These are phyloP conservation scores for Erebia ligea DNA, from an alignment of 2,888 invertebrate species.

Conservation along the genomic window DNA sequence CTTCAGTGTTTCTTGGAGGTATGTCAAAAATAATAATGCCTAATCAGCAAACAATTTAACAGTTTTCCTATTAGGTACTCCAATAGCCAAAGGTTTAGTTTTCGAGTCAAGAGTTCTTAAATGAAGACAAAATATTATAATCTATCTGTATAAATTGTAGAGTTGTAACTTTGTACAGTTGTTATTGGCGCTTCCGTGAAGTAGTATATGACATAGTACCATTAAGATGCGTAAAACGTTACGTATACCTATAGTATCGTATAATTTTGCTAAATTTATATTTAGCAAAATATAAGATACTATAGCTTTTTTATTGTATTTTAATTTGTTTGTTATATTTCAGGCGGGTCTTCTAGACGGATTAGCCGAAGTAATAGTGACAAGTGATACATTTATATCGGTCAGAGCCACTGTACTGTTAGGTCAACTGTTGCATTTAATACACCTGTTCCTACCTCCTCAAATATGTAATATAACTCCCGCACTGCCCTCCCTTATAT, in stretches of 20 bases:
- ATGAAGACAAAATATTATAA: too few species aligned
- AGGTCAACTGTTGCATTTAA: constrained; percentile 94
- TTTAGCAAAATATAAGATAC: too few species aligned
- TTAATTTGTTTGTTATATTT: not conserved
- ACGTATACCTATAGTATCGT: not conserved
- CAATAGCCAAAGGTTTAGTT: too few species aligned
- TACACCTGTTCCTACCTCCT: constrained; percentile 92
- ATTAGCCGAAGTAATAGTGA: constrained; percentile 94
- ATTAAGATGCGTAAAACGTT: too few species aligned
- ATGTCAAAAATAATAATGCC: constrained; percentile 23
- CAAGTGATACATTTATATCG: constrained; percentile 94
- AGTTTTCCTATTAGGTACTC: too few species aligned
- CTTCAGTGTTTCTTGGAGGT: constrained; percentile 94
- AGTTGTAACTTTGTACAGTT: too few species aligned
- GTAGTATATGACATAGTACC: too few species aligned
- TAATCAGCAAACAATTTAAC: too few species aligned
- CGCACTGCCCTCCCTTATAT: constrained; percentile 91
- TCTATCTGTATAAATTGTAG: too few species aligned
- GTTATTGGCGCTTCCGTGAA: too few species aligned
- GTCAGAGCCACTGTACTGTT: constrained; percentile 95
- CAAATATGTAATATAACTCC: constrained; percentile 93
- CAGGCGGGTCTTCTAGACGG: constrained; percentile 92
- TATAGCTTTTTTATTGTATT: too few species aligned
- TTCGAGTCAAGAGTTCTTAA: too few species aligned
- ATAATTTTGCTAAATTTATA: not conserved